phyloP scores from a whole-genome alignment of 2,888 invertebrate genomes.

The Pandemis cinnamomeana region DNA sequence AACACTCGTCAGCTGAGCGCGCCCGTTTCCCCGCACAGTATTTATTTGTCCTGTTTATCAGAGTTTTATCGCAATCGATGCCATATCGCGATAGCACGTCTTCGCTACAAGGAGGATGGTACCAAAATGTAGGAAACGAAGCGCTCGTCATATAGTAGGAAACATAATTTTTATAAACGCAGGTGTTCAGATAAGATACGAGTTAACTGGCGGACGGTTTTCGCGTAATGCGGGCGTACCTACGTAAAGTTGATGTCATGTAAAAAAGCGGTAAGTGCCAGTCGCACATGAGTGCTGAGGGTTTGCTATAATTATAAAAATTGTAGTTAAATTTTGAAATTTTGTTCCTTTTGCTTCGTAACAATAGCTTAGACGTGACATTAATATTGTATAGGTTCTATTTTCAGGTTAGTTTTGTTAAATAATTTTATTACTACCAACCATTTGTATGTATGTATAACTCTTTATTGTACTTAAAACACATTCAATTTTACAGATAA shows the following conservation, averaged over 20 bases:
- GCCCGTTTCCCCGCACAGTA: not conserved
- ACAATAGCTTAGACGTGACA: no score
- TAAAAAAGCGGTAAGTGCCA: no score
- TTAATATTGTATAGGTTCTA: no score
- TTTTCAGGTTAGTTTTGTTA: no score
- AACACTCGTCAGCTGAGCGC: not conserved
- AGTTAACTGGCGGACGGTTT: not conserved
- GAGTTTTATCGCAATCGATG: not conserved
- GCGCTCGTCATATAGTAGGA: not conserved
- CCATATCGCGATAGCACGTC: not conserved
- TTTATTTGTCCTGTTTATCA: not conserved
- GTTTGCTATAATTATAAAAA: not conserved
- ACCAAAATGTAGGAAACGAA: not conserved
- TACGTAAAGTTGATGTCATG: not conserved
- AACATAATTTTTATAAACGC: not conserved
- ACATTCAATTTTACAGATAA: no score
- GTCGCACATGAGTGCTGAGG: not conserved
- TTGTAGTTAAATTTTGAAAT: no score
- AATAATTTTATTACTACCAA: no score
- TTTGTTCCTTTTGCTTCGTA: no score
- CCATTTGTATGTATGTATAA: no score
- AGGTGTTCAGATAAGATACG: slow-evolving; percentile 8
- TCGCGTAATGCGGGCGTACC: not conserved
- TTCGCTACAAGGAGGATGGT: not conserved
- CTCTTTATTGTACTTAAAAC: no score